Evolutionary conservation across 2,797 vertebrate species (phyloP), one percentile per base, ranked within the genome.

Genomic region (Morus bassanus): DNA sequence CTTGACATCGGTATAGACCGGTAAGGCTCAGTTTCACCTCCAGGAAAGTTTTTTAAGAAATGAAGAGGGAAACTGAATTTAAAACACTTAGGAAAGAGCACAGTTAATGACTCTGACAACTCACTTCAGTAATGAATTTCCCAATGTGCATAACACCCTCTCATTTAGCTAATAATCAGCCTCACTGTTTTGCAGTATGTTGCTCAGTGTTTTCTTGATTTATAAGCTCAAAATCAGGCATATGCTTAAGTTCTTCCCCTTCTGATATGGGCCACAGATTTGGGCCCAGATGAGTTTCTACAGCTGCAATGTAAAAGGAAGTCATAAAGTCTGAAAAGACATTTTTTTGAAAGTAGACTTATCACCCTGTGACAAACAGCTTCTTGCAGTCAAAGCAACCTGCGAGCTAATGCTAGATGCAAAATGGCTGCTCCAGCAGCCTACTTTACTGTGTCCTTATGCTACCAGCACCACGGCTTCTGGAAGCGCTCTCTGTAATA

Each of bases 201-300:
- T 79, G 10, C 19, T 74, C 24, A 43, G 18, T 51, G 37, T 6
- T 93, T 73, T 73, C 5, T n/a, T 77, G 43, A 48, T 25, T 4
- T 25, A 22, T 28, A 73, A 85, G 19, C 14, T 82, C 24, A 18
- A 41, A 84, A 56, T 35, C 51, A 50, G 27, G 6, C 8, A 25
- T 5, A 18, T 5, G 4, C 3, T 1, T 21, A 48, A 10, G 5
- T 60, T 59, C 43, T 81, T 56, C 3, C 7, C 7, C 11, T 1
- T 59, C 79, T 56, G 11, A 30, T 25, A 9, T 1, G 3, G 9
- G 9, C 11, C 31, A 25, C 17, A 77, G 14, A 21, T 68, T 10
- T 64, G 13, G 16, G 11, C 11, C 18, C 35, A 30, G 19, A 23
- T 60, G 31, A 61, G 5, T 74, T 57, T 74, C 60, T 57, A 1